Evolutionary conservation across 2,113 vertebrate species (phyloP).

Genomic region (Oncorhynchus clarkii): DNA sequence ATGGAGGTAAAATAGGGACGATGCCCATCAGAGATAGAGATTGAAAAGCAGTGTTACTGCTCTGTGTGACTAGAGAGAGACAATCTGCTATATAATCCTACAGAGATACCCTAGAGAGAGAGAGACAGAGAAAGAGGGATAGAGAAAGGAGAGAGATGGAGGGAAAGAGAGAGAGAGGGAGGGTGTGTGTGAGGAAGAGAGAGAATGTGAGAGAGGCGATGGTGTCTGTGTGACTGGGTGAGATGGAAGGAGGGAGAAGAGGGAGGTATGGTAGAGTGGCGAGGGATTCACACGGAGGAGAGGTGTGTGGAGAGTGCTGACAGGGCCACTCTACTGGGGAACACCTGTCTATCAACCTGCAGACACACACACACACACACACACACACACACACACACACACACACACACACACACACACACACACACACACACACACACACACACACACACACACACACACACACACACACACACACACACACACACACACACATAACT

Average conservation of each 20-base stretch:
- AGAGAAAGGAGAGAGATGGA: not conserved
- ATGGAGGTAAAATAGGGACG: not conserved
- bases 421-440: too few species aligned
- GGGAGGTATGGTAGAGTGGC: slow-evolving; percentile 2
- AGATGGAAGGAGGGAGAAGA: slow-evolving; percentile 34
- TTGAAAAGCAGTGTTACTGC: not conserved
- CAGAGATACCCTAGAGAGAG: not conserved
- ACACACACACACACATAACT: slow-evolving; percentile 1
- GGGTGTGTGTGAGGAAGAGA: slow-evolving; percentile 37
- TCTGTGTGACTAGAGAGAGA: not conserved
- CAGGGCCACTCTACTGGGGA: slow-evolving; percentile 60
- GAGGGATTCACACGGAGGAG: slow-evolving; percentile 45
- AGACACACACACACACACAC: not conserved
- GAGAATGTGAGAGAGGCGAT: slow-evolving; percentile 48
- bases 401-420: too few species aligned
- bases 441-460: too few species aligned
- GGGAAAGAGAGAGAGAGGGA: slow-evolving; percentile 29
- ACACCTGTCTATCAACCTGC: slow-evolving; percentile 56
- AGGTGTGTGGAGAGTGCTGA: slow-evolving; percentile 59
- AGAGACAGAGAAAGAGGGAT: not conserved
- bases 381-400: not conserved
- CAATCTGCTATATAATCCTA: not conserved
- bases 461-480: not conserved
- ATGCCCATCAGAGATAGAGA: not conserved
- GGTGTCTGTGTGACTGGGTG: slow-evolving; percentile 34